Conservation (phyloP, 2,888 invertebrate species). For the Tuta absoluta region DNA sequence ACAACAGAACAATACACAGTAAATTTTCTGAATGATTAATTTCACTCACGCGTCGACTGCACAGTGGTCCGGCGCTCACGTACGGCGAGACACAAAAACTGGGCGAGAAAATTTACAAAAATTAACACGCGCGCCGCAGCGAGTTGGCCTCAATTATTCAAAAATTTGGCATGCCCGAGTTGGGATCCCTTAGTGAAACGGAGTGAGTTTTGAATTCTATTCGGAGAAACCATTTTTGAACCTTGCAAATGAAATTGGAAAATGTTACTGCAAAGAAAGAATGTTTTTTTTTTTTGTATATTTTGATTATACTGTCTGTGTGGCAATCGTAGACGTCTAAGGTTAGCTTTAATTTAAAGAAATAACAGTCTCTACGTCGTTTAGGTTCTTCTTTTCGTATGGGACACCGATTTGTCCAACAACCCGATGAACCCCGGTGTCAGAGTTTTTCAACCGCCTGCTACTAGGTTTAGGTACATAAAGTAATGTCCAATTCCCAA, state of each 20-base stretch:
- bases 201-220: background rate
- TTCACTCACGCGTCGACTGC: slow-evolving; percentile 20
- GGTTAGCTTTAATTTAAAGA: too few relatives aligned
- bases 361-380: too few relatives aligned
- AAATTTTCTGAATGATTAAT: slow-evolving; percentile 23
- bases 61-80: slow-evolving; percentile 16
- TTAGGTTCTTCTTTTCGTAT: too few relatives aligned
- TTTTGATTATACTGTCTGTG: too few relatives aligned
- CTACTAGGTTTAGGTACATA: too few relatives aligned
- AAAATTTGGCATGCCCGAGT: slow-evolving; percentile 31
- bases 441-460: too few relatives aligned
- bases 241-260: background rate
- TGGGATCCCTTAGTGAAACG: slow-evolving; percentile 8
- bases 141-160: slow-evolving; percentile 35
- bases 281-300: too few relatives aligned
- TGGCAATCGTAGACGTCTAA: too few relatives aligned
- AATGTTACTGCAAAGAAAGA: too few relatives aligned
- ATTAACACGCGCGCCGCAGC: slow-evolving; percentile 26
- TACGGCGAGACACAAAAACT: slow-evolving; percentile 24
- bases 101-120: slow-evolving; percentile 27
- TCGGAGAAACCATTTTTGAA: background rate
- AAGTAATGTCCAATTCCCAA: too few relatives aligned
- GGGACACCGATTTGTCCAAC: too few relatives aligned
- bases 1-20: background rate
- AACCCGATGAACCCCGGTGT: too few relatives aligned